These are phyloP conservation scores for Ceuthmochares aereus DNA, from an alignment of 2,113 vertebrate genomes.

Conservation along the genomic window DNA sequence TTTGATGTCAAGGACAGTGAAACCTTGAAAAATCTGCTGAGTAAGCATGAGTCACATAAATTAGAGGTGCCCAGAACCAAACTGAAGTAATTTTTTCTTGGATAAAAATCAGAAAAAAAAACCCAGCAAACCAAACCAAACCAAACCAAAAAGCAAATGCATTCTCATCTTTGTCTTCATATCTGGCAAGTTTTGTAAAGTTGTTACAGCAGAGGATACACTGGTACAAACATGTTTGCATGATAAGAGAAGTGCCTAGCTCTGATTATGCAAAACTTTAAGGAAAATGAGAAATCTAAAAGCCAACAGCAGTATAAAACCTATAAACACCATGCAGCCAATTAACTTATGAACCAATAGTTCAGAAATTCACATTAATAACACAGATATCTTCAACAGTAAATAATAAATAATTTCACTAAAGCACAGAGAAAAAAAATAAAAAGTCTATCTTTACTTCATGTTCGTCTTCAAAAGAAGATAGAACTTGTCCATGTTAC, in stretches of 20 bases:
- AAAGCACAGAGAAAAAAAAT: background rate
- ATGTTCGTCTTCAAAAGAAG: background rate
- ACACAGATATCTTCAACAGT: background rate
- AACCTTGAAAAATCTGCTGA: background rate
- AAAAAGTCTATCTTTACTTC: background rate
- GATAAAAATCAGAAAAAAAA: background rate
- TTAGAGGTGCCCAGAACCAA: background rate
- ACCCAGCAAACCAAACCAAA: background rate
- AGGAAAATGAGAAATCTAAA: background rate
- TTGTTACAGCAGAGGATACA: background rate
- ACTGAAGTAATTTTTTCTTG: background rate
- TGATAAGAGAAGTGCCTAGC: background rate
- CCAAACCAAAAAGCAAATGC: background rate
- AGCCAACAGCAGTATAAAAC: background rate
- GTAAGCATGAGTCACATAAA: background rate
- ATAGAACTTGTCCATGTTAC: background rate
- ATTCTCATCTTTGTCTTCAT: background rate
- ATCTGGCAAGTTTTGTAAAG: background rate
- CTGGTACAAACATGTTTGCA: background rate
- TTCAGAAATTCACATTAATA: background rate
- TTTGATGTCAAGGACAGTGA: background rate
- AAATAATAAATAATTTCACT: background rate
- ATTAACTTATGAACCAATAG: background rate
- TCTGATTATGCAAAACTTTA: background rate
- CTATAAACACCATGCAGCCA: background rate